Conservation (phyloP, 2,797 vertebrate genomes). For the Sebastes matsubarae region DNA sequence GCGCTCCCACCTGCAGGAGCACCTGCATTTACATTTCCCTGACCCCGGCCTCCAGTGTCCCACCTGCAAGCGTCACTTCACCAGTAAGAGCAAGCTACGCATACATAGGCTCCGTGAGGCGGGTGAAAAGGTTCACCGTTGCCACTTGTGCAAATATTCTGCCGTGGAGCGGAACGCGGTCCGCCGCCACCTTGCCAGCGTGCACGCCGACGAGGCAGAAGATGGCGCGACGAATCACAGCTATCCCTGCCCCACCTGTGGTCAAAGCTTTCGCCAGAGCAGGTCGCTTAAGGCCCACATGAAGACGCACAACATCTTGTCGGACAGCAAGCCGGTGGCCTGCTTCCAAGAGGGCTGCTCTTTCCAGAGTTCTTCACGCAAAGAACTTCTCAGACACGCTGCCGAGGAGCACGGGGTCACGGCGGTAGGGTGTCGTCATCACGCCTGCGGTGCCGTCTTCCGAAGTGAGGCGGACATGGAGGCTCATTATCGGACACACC, state of each 20-base stretch:
- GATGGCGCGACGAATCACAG: conserved; percentile 73
- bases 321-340: conserved; percentile 71
- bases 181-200: conserved; percentile 89
- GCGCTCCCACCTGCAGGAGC: conserved; percentile 93
- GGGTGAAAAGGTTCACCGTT: conserved; percentile 89
- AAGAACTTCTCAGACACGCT: conserved; percentile 86
- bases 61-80: conserved; percentile 93
- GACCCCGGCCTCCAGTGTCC: conserved; percentile 94
- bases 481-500: conserved; percentile 89
- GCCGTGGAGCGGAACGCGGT: conserved; percentile 93
- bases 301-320: conserved; percentile 85
- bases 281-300: conserved; percentile 93
- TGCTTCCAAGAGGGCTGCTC: conserved; percentile 89
- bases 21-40: conserved; percentile 93
- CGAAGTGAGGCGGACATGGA: conserved; percentile 87
- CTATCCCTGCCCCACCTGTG: conserved; percentile 90
- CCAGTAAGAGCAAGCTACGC: conserved; percentile 96
- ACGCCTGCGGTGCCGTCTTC: conserved; percentile 89
- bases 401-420: conserved; percentile 83
- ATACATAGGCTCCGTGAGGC: conserved; percentile 92
- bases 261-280: conserved; percentile 88
- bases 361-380: conserved; percentile 82
- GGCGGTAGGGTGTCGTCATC: conserved; percentile 89
- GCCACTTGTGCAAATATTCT: conserved; percentile 91
- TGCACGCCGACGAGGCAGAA: conserved; percentile 84